phyloP scores from a whole-genome alignment of 2,888 invertebrate species.

The Sminthurides aquaticus region DNA sequence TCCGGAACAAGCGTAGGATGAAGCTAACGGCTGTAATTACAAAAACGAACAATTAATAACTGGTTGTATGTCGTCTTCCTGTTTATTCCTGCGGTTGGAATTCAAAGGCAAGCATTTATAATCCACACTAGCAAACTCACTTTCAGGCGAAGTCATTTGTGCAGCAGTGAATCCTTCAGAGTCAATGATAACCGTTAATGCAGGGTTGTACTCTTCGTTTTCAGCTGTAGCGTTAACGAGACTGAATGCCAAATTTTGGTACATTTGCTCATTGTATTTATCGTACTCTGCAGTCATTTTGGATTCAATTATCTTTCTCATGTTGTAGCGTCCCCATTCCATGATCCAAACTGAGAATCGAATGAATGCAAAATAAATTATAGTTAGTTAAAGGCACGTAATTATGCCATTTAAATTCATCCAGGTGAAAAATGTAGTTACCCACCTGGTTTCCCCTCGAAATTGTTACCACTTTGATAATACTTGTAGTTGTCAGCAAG shows the following conservation, averaged over 20 bases:
- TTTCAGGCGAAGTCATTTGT: background rate
- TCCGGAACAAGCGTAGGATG: background rate
- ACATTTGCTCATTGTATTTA: background rate
- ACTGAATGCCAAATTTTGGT: background rate
- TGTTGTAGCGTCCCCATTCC: background rate
- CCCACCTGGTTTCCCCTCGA: background rate
- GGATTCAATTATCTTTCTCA: background rate
- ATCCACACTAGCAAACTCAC: background rate
- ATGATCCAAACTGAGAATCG: background rate
- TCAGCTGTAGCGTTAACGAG: background rate
- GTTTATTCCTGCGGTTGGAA: background rate
- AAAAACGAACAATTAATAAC: background rate
- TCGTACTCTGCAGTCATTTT: background rate
- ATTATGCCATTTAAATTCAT: background rate
- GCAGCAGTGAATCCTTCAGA: background rate
- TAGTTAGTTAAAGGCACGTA: background rate
- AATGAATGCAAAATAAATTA: background rate
- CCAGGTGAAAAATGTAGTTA: background rate
- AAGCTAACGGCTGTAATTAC: background rate
- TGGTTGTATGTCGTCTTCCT: background rate
- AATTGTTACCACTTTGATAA: background rate
- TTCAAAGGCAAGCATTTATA: background rate
- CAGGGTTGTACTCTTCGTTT: background rate
- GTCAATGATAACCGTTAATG: background rate
- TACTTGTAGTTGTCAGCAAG: background rate